phyloP scores from a whole-genome alignment of 2,888 invertebrate genomes.

The Polydrusus cervinus region DNA sequence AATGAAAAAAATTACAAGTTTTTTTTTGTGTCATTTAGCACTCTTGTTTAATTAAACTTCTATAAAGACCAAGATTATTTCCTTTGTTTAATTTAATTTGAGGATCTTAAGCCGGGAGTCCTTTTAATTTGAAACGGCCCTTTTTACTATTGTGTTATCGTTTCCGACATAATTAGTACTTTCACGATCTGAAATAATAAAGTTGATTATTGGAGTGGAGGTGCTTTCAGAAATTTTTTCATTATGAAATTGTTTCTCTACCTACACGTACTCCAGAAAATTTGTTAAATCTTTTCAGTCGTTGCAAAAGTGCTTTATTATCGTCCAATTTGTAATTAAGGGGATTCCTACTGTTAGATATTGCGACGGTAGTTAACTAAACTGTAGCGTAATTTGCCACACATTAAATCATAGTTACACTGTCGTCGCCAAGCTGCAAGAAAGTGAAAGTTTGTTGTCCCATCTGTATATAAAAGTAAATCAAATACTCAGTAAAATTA shows the following conservation, averaged over 20 bases:
- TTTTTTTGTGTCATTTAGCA: slow-evolving; percentile 8
- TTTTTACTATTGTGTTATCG: slow-evolving; percentile 26
- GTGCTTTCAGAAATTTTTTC: slow-evolving; percentile 9
- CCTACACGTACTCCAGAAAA: not conserved
- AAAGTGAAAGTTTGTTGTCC: no score
- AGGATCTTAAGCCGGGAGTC: slow-evolving; percentile 7
- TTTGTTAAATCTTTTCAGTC: not conserved
- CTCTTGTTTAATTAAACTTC: slow-evolving; percentile 22
- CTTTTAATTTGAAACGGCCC: slow-evolving; percentile 15
- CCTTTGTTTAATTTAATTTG: slow-evolving; percentile 26
- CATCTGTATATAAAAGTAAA: no score
- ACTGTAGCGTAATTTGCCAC: no score
- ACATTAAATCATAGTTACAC: no score
- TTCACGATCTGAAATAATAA: slow-evolving; percentile 23
- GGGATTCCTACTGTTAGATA: no score
- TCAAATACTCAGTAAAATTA: no score
- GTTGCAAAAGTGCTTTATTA: not conserved
- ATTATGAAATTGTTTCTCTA: not conserved
- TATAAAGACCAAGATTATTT: slow-evolving; percentile 22
- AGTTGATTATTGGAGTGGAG: slow-evolving; percentile 14
- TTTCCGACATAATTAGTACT: slow-evolving; percentile 22
- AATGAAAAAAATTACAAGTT: not conserved
- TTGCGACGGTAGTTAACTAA: no score
- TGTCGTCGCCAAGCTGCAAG: no score
- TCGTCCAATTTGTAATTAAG: no score